Evolutionary conservation across 35 echinoderm and acorn worm species (phyloP).

Genomic region (Lytechinus variegatus): DNA sequence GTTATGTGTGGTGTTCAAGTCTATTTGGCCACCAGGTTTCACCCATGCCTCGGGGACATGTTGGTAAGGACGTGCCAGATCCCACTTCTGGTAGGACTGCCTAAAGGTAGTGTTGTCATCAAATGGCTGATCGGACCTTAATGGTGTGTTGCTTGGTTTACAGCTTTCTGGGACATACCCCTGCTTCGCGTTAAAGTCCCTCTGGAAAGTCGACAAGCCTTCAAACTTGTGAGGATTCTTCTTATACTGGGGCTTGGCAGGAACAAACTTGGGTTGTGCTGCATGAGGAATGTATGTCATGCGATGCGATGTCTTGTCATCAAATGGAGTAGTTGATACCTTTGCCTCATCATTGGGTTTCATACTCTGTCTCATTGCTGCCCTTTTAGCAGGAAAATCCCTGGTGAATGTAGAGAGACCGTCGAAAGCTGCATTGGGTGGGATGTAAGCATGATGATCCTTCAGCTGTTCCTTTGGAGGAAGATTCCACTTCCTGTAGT

Average conservation of each 20-base stretch:
- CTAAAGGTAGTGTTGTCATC: slow-evolving; percentile 93
- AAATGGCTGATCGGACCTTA: slow-evolving; percentile 87
- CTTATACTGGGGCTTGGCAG: slow-evolving; percentile 61
- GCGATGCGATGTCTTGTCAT: slow-evolving; percentile 88
- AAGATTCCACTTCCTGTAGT: slow-evolving; percentile 92
- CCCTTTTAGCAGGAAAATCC: slow-evolving; percentile 86
- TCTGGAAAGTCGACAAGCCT: slow-evolving; percentile 81
- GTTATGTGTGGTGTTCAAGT: slow-evolving; percentile 77
- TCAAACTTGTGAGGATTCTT: slow-evolving; percentile 86
- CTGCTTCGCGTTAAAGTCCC: slow-evolving; percentile 75
- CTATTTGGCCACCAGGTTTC: slow-evolving; percentile 84
- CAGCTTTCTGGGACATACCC: slow-evolving; percentile 68
- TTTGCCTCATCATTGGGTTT: slow-evolving; percentile 70
- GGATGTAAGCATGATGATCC: slow-evolving; percentile 71
- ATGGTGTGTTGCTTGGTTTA: slow-evolving; percentile 70
- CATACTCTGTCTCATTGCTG: slow-evolving; percentile 71
- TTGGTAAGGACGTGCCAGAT: slow-evolving; percentile 60
- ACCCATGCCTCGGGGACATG: slow-evolving; percentile 73
- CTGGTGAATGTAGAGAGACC: slow-evolving; percentile 90
- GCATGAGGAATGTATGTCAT: slow-evolving; percentile 84
- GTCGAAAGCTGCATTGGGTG: slow-evolving; percentile 88
- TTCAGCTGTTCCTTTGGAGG: slow-evolving; percentile 71
- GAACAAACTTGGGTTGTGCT: slow-evolving; percentile 74
- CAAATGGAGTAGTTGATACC: slow-evolving; percentile 77
- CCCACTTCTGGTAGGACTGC: slow-evolving; percentile 78